Evolutionary conservation across 2,113 vertebrate species (phyloP), one percentile per base, ranked within the genome.

Genomic region (Pteruthius melanotis): DNA sequence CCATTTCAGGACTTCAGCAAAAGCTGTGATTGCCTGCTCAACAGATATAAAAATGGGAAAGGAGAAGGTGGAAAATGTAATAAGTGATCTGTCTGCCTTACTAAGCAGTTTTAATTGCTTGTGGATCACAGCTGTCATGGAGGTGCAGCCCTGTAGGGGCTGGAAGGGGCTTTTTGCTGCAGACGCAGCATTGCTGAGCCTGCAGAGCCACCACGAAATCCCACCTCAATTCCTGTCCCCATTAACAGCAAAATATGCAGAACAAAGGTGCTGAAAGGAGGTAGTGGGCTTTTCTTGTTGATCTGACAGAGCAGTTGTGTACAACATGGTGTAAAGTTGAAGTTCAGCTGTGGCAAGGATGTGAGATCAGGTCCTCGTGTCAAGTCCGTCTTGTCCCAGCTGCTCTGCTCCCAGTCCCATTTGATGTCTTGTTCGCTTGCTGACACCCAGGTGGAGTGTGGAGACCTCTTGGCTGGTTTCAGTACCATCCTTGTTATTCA

Each of bases 221-320:
- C 94, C 53, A 61, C 66, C 44, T 79, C 60, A 31, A 27, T 61
- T 77, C 26, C 35, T 16, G 2, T 74, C 71, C 83, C 88, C 61
- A 71, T 92, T 94, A 96, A 72, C 75, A 50, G 64, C 75, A 81
- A 94, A 90, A 92, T 39, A 59, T 6, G 37, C 65, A 84, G 39
- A 89, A 80, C 47, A 92, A 74, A 87, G 27, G 40, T 74, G 53
- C 79, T 80, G 76, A 83, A 71, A 90, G 81, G 93, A 79, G 93
- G 64, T 30, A 54, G 42, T 4, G 9, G 39, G 76, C 72, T 95
- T 95, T 94, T 76, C 86, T 68, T 11, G 2, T 37, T 49, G 87
- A 37, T 56, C 39, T 52, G 47, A 28, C 83, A 57, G 70, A 60
- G 65, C n/a, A 33, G 35, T 59, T 88, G 50, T 47, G 49, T 74